Evolutionary conservation across 2,797 vertebrate species (phyloP).

Genomic region (Simalia tracyae): DNA sequence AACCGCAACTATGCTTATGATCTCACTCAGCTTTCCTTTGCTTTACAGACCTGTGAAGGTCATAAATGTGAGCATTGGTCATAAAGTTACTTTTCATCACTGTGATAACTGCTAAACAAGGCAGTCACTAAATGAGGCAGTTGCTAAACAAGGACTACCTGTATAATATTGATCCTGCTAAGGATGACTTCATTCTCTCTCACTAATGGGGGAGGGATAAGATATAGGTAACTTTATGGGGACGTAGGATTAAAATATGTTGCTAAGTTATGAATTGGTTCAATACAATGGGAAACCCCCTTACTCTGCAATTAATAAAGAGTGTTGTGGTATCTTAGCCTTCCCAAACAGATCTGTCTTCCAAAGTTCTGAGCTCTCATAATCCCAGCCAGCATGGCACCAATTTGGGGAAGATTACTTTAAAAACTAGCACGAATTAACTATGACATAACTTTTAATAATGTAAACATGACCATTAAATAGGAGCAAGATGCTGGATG

Average conservation of each 20-base stretch:
- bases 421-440: neutral
- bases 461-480: neutral
- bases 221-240: neutral
- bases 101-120: too few relatives aligned
- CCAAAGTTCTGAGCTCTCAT: neutral
- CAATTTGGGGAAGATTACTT: neutral
- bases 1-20: neutral
- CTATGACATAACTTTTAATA: neutral
- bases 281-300: neutral
- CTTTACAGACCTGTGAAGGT: neutral
- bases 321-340: neutral
- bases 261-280: neutral
- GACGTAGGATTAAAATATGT: neutral
- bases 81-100: too few relatives aligned
- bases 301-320: neutral
- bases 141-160: too few relatives aligned
- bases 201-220: neutral
- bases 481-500: neutral
- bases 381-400: neutral
- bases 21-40: neutral
- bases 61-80: too few relatives aligned
- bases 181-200: too few relatives aligned
- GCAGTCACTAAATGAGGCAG: too few relatives aligned
- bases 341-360: neutral
- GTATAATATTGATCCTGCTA: too few relatives aligned